Conservation (phyloP, 2,888 invertebrate genomes). For the Oscheius sp. region DNA sequence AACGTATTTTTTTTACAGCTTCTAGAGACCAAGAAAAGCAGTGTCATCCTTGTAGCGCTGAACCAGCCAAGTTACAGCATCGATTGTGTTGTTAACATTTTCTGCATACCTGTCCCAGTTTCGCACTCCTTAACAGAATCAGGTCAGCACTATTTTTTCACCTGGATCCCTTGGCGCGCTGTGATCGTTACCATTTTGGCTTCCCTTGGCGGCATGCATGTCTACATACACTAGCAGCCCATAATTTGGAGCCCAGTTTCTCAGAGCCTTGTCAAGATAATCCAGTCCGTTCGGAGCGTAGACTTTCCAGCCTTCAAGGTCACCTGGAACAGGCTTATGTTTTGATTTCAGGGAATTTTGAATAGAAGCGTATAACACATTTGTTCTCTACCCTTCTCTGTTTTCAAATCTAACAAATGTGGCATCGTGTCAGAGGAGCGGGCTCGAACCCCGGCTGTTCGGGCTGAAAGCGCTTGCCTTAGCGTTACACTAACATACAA, state of each 20-base stretch:
- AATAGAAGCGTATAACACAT: no score
- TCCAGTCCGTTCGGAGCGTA: conserved; percentile 6
- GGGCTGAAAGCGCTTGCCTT: no score
- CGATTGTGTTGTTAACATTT: conserved; percentile 16
- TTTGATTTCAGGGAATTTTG: no score
- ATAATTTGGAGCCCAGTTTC: conserved; percentile 7
- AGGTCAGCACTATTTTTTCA: neutral
- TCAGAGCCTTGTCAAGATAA: conserved; percentile 7
- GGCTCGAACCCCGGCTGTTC: no score
- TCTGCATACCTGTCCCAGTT: conserved; percentile 7
- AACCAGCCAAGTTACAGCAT: neutral
- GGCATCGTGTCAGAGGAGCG: no score
- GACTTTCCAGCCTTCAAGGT: neutral
- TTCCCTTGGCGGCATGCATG: conserved; percentile 14
- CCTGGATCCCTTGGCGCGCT: neutral
- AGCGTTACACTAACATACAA: no score
- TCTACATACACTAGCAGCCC: neutral
- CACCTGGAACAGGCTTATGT: neutral
- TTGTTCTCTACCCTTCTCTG: no score
- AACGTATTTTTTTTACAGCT: neutral
- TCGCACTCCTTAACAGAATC: neutral
- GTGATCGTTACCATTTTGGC: conserved; percentile 20
- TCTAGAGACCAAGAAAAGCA: neutral
- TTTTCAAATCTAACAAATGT: no score
- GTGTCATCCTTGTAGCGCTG: conserved; percentile 10